These are phyloP conservation scores for Lindbergichthys nudifrons DNA, from an alignment of 2,797 vertebrate species.

Conservation along the genomic window DNA sequence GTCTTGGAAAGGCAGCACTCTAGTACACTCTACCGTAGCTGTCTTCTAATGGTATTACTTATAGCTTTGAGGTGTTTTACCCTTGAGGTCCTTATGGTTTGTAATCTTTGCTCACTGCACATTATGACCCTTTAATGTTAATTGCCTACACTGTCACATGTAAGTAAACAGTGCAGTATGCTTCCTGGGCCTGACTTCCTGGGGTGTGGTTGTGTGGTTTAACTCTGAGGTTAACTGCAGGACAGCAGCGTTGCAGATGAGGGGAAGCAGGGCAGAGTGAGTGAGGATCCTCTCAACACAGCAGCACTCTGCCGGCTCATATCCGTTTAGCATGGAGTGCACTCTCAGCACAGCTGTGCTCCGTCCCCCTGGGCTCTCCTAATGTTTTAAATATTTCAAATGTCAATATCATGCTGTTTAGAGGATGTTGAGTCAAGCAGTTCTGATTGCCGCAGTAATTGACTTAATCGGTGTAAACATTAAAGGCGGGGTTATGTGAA, in stretches of 20 bases:
- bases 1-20: conserved; percentile 42
- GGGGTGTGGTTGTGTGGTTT: conserved; percentile 75
- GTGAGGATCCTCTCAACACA: conserved; percentile 81
- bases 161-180: conserved; percentile 69
- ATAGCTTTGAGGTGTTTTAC: conserved; percentile 53
- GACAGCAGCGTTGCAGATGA: conserved; percentile 67
- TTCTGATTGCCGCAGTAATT: conserved; percentile 87
- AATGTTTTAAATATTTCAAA: conserved; percentile 90
- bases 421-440: conserved; percentile 88
- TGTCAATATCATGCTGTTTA: conserved; percentile 89
- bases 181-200: conserved; percentile 60
- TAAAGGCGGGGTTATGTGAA: conserved; percentile 78
- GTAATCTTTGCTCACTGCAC: conserved; percentile 52
- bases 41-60: conserved; percentile 71
- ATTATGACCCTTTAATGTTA: conserved; percentile 50
- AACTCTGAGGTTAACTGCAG: conserved; percentile 79
- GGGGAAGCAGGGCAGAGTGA: conserved; percentile 64
- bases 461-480: conserved; percentile 87
- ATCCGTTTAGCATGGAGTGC: conserved; percentile 86
- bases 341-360: conserved; percentile 87
- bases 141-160: conserved; percentile 55
- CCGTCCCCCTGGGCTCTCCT: conserved; percentile 85
- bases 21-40: conserved; percentile 19
- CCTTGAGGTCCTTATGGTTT: conserved; percentile 66
- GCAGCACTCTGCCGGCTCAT: conserved; percentile 82